Conservation (phyloP, 2,797 vertebrate genomes). For the Heteromormyrus szaboi region DNA sequence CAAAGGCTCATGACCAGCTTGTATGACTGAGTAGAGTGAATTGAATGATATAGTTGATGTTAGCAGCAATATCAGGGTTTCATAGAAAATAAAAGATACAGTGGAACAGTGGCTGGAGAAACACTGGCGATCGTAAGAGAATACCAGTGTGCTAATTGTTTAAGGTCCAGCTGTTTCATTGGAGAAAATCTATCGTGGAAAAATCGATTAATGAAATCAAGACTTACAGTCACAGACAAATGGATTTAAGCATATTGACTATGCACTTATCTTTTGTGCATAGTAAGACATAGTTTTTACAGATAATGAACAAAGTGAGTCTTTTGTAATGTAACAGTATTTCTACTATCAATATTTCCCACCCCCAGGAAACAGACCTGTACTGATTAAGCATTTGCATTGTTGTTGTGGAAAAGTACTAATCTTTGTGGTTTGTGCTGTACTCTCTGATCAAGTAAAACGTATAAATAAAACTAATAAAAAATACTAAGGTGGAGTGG, state of each 20-base stretch:
- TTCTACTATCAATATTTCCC: background rate
- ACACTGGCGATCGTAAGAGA: slow-evolving; percentile 33
- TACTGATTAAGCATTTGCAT: background rate
- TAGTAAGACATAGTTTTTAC: background rate
- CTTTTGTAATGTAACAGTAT: background rate
- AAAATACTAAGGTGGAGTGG: background rate
- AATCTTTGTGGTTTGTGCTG: background rate
- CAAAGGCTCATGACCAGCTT: background rate
- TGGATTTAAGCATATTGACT: background rate
- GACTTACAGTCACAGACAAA: background rate
- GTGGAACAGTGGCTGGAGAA: slow-evolving; percentile 27
- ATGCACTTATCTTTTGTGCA: background rate
- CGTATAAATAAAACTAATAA: background rate
- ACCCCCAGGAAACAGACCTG: background rate
- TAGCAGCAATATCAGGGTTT: background rate
- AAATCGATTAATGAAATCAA: background rate
- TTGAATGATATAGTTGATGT: background rate
- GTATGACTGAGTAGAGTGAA: background rate
- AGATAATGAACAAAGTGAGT: background rate
- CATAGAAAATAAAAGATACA: slow-evolving; percentile 25
- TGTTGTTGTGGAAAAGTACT: background rate
- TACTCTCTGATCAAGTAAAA: background rate
- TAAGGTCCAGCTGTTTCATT: background rate
- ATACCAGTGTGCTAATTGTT: slow-evolving; percentile 41
- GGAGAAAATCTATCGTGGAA: background rate